These are phyloP conservation scores for Epinephelus fuscoguttatus DNA, from an alignment of 2,113 vertebrate species.

Conservation along the genomic window DNA sequence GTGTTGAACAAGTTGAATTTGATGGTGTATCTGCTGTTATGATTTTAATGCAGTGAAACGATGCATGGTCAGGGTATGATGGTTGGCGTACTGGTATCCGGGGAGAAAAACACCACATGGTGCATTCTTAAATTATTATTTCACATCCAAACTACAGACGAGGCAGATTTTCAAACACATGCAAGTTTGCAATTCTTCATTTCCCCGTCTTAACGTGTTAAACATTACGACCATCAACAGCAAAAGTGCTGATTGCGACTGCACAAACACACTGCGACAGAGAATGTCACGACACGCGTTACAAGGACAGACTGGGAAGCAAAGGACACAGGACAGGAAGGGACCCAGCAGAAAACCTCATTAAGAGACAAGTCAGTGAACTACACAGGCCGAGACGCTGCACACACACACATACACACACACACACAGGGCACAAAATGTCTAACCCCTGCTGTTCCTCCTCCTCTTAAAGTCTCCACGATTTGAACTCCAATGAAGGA, in stretches of 20 bases:
- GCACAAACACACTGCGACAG: conserved; percentile 9
- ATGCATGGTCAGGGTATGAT: too few relatives aligned
- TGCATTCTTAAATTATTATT: too few relatives aligned
- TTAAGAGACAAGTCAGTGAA: conserved; percentile 40
- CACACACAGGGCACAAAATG: conserved; percentile 20
- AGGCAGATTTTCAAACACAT: background rate
- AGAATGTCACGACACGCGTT: conserved; percentile 1
- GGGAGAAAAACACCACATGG: too few relatives aligned
- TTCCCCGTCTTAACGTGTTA: background rate
- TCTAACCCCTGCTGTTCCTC: conserved; percentile 27
- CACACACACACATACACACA: conserved; percentile 2
- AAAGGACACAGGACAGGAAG: conserved; percentile 21
- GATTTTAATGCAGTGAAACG: too few relatives aligned
- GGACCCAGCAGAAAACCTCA: conserved; percentile 23
- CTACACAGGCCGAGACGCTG: conserved; percentile 14
- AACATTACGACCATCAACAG: background rate
- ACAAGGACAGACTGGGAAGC: conserved; percentile 10
- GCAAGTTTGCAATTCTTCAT: background rate
- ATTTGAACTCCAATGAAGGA: conserved; percentile 40
- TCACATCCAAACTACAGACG: conserved; percentile 1
- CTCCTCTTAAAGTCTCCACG: conserved; percentile 32
- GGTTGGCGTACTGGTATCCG: too few relatives aligned
- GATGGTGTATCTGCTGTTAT: too few relatives aligned
- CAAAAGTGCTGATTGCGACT: background rate
- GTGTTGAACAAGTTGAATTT: too few relatives aligned